phyloP scores from a whole-genome alignment of 2,113 vertebrate species.

The Recurvirostra avosetta region DNA sequence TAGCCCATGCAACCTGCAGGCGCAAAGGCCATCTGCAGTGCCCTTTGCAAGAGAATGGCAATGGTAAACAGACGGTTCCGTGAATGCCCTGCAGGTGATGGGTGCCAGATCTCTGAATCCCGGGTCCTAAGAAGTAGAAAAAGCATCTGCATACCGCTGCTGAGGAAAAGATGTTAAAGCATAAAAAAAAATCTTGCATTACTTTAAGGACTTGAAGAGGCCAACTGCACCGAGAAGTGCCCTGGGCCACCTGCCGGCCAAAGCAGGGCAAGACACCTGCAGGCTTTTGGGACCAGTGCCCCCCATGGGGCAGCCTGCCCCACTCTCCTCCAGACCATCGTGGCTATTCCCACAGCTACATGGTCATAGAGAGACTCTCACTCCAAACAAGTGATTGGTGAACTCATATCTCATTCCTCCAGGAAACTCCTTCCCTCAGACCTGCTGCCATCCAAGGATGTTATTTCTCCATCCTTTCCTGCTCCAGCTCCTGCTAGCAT shows the following conservation, averaged over 20 bases:
- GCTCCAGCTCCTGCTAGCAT: not conserved
- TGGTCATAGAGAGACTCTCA: accelerated
- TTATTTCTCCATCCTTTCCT: not conserved
- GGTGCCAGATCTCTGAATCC: not conserved
- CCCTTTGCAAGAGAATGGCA: not conserved
- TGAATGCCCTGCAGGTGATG: not conserved
- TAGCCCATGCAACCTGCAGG: not conserved
- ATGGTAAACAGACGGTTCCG: accelerated
- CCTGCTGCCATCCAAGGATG: not conserved
- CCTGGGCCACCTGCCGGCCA: too few species aligned
- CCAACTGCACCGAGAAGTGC: not conserved
- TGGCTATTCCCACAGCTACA: not conserved
- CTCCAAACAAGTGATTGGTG: not conserved
- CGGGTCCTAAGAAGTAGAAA: not conserved
- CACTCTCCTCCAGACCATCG: accelerated
- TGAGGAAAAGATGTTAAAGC: not conserved
- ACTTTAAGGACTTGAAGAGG: not conserved
- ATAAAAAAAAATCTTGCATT: not conserved
- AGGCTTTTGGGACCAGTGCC: not conserved
- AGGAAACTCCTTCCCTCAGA: not conserved
- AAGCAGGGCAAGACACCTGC: not conserved
- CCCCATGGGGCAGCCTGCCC: not conserved
- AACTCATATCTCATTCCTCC: accelerated
- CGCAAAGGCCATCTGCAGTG: not conserved
- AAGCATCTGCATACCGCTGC: accelerated